A percentile compares a stretch with the other conserved stretches of the same genome.
Evolutionary conservation across 30 jellyfish, hydroid and myxozoan species (phyloP).

Genomic region (Hydractinia symbiolongicarpus): DNA sequence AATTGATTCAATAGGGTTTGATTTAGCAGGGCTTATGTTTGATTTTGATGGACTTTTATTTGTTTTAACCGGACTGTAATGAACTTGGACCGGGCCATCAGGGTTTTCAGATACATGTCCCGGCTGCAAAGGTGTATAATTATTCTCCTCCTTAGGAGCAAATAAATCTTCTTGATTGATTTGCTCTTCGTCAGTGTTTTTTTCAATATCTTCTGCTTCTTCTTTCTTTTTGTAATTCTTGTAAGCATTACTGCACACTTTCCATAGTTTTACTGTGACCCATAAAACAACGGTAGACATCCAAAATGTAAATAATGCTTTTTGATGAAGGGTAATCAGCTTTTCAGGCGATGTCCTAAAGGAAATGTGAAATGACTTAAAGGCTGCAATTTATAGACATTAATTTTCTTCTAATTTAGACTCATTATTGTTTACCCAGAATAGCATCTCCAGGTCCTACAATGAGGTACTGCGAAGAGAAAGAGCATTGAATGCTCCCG

Average conservation of each 20-base stretch:
- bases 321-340: constrained; percentile 84
- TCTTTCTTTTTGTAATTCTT: background rate
- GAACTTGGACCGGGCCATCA: background rate
- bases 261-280: constrained; percentile 15
- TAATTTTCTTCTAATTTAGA: too few species aligned
- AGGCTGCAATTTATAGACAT: too few species aligned
- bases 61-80: background rate
- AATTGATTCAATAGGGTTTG: too few species aligned
- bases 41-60: constrained; percentile 22
- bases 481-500: too few species aligned
- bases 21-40: background rate
- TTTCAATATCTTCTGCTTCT: background rate
- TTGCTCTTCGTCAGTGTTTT: background rate
- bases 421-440: too few species aligned
- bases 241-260: background rate
- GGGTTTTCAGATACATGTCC: too few species aligned
- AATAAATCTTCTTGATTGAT: background rate
- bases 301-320: constrained; percentile 84
- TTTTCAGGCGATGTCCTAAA: constrained; percentile 54
- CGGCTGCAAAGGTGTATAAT: too few species aligned
- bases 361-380: background rate
- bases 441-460: too few species aligned
- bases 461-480: too few species aligned
- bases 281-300: constrained; percentile 45
- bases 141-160: too few species aligned